Conservation (phyloP, 1,140 invertebrate genomes). For the Ditylenchus dipsaci region DNA sequence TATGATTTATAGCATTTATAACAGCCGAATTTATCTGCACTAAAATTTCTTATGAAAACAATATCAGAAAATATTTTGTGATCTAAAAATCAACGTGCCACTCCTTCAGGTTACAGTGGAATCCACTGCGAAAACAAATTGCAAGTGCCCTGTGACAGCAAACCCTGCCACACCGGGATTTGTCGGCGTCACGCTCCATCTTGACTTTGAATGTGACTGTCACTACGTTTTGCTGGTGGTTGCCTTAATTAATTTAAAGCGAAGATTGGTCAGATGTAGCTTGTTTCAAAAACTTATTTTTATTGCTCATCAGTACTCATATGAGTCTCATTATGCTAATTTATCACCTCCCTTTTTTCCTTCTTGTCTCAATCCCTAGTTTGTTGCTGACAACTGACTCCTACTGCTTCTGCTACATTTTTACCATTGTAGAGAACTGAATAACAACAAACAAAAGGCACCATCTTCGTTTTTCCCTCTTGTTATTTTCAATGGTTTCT, state of each 20-base stretch:
- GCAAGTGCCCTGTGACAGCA: not conserved
- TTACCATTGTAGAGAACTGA: too few relatives aligned
- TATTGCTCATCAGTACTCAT: not conserved
- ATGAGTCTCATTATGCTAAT: too few relatives aligned
- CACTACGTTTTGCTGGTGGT: not conserved
- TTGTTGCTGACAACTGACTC: not conserved
- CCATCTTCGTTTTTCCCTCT: not conserved
- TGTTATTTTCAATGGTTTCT: not conserved
- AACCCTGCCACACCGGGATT: not conserved
- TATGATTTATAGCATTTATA: too few relatives aligned
- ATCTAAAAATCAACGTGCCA: not conserved
- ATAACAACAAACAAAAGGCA: not conserved
- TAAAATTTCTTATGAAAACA: too few relatives aligned
- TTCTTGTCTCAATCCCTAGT: not conserved
- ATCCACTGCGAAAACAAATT: conserved; percentile 2
- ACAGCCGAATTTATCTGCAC: too few relatives aligned
- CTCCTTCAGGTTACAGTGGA: not conserved
- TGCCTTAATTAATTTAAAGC: not conserved
- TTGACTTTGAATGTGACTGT: conserved; percentile 1
- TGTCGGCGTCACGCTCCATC: not conserved
- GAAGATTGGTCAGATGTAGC: not conserved
- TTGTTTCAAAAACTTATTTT: not conserved
- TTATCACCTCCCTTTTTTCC: not conserved
- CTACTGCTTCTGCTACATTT: too few relatives aligned
- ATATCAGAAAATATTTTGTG: not conserved